Base-by-base conservation (phyloP, 2,888 invertebrate species). In the Atrina japonica region DNA sequence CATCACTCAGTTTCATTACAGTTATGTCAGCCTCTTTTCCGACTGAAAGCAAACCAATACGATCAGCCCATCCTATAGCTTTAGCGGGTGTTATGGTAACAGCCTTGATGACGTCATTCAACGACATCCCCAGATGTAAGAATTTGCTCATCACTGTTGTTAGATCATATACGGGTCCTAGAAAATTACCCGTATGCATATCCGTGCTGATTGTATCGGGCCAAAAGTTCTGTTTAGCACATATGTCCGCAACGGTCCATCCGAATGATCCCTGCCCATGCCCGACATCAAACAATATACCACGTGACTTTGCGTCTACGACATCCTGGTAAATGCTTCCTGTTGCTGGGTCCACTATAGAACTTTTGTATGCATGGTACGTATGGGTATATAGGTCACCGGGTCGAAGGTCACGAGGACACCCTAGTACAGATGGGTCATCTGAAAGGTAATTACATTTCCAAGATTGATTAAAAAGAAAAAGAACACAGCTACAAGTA, bases 321-420 rank as follows among this genome's bases (percentile, higher is more conserved):
- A 87, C 86, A 43, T 82, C 78, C 25, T 66, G 66, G 5, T 70
- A 64, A 23, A 87, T 64, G 0, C 55, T 41, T 6, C 68, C 60
- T 1, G 76, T 79, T 1, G 60, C 45, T 0, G 63, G 50, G 53
- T 87, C 79, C 0, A 87, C 45, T 6, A 87, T 85, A 27, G 79
- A 70, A 35, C 71, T 75, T 1, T 49, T 25, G 47, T 81, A 77
- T 6, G 82, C 83, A 69, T 86, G 83, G 35, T 74, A 85, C 7
- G 82, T 75, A 58, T 88, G 88, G 0, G 88, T 88, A 76, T 86
- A 85, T 7, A 88, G 76, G 61, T 88, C 88, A 9, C 87, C 87
- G 0, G 69, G 50, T 2, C 73, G 58, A 63, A 88, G 64, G 59
- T 80, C 77, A 7, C 80, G 80, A 1, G 87, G 88, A 58, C 86